Conservation (phyloP, 23 tunicate species). For the Clavelina lepadiformis region DNA sequence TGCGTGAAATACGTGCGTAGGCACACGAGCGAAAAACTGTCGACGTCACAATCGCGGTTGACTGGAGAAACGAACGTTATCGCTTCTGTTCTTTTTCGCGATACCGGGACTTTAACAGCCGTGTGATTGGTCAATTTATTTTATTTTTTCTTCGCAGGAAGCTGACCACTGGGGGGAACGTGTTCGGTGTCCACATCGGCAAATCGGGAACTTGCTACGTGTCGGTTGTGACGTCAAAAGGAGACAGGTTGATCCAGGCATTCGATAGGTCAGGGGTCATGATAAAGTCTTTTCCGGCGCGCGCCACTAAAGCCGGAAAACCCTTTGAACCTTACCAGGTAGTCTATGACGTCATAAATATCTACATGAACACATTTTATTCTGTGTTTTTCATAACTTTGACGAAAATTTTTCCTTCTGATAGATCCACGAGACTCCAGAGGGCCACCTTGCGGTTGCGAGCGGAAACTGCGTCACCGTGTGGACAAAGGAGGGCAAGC, state of each 20-base stretch:
- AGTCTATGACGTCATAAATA: too few relatives aligned
- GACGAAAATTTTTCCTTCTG: not conserved
- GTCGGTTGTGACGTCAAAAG: conserved; percentile 48
- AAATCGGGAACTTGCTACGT: conserved; percentile 35
- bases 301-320: conserved; percentile 62
- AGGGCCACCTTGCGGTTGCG: conserved; percentile 61
- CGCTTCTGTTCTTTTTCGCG: too few relatives aligned
- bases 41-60: too few relatives aligned
- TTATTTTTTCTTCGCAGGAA: conserved; percentile 20
- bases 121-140: too few relatives aligned
- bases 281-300: conserved; percentile 33
- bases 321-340: conserved; percentile 85
- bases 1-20: too few relatives aligned
- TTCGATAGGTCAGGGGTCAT: conserved; percentile 50
- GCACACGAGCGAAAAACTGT: too few relatives aligned
- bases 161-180: conserved; percentile 34
- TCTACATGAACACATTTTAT: too few relatives aligned
- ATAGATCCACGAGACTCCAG: conserved; percentile 74
- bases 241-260: conserved; percentile 55
- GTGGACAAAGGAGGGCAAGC: conserved; percentile 89
- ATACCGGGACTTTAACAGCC: too few relatives aligned
- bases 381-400: not conserved
- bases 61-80: too few relatives aligned
- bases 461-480: conserved; percentile 74
- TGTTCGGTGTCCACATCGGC: conserved; percentile 41